Evolutionary conservation across 2,113 vertebrate genomes (phyloP), one percentile per base, ranked within the genome.

Genomic region (Acanthisitta chloris): DNA sequence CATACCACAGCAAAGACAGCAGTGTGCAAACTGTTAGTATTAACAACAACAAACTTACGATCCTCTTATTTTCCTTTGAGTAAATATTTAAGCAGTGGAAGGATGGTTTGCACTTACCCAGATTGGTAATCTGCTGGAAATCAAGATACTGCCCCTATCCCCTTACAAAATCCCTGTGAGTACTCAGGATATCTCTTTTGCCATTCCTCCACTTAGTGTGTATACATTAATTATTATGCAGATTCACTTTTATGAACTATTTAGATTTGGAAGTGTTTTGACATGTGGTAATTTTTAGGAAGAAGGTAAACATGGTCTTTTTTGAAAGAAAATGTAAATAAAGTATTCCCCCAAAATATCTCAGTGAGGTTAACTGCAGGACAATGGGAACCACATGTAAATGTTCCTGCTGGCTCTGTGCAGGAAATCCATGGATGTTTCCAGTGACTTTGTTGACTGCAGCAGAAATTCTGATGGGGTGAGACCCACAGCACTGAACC

Each of bases 261-360:
- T 98, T 97, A 97, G 93, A 77, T 97, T 97, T 97, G 97, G 96
- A 98, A 97, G 97, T 97, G 98, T 98, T 98, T 96, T 98, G 96
- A 97, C 98, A 98, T 98, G 96, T 97, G 98, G 97, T 94, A 97
- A 97, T 98, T 96, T 94, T 98, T 97, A 98, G 96, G 97, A 97
- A 90, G 94, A 97, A 95, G 93, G 90, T 96, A 98, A 97, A 97
- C 96, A 96, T 97, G 95, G 92, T 95, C 90, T 95, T 97, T 98
- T 96, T 90, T 86, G n/a, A 95, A 93, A 80, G 91, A 94, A 97
- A 98, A 98, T 97, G 97, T 98, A 98, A 98, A 98, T 98, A 97
- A 96, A 97, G 96, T 90, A 92, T 97, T 97, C 80, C 95, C 95
- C 95, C 55, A 87, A 95, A 97, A 81, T 91, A 64, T 52, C 88